Conservation (phyloP, 2,888 invertebrate species). For the Mimas tiliae region DNA sequence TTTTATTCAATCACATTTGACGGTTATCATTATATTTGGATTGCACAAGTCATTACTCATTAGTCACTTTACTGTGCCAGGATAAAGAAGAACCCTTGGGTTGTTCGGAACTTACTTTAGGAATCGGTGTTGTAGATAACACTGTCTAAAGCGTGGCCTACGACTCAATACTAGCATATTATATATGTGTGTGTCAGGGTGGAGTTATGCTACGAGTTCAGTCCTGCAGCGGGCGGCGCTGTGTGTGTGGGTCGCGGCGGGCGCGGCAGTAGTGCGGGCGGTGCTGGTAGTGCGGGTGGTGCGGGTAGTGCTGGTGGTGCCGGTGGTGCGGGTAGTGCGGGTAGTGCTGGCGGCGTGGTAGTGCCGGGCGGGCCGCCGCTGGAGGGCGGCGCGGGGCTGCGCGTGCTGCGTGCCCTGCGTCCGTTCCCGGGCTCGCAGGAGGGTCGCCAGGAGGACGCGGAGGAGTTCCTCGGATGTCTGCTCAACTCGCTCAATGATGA, state of each 20-base stretch:
- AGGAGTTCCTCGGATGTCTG: constrained; percentile 97
- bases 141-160: too few species aligned
- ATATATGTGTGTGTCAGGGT: constrained; percentile 85
- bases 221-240: constrained; percentile 77
- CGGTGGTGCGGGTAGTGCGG: constrained; percentile 43
- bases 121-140: too few species aligned
- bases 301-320: constrained; percentile 37
- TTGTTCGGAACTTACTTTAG: too few species aligned
- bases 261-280: constrained; percentile 50
- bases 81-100: too few species aligned
- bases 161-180: too few species aligned
- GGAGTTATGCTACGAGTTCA: constrained; percentile 92
- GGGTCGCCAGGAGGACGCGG: constrained; percentile 98
- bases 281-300: constrained; percentile 29
- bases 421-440: constrained; percentile 88
- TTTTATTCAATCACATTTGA: too few species aligned
- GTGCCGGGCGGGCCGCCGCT: constrained; percentile 91
- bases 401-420: constrained; percentile 91
- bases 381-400: constrained; percentile 94
- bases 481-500: constrained; percentile 98
- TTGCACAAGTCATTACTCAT: too few species aligned
- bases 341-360: constrained; percentile 35
- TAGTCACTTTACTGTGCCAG: too few species aligned
- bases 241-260: not conserved
- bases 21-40: too few species aligned